Evolutionary conservation across 2,888 invertebrate species (phyloP), one percentile per base, ranked within the genome.

Genomic region (Chromoteleia sp.): DNA sequence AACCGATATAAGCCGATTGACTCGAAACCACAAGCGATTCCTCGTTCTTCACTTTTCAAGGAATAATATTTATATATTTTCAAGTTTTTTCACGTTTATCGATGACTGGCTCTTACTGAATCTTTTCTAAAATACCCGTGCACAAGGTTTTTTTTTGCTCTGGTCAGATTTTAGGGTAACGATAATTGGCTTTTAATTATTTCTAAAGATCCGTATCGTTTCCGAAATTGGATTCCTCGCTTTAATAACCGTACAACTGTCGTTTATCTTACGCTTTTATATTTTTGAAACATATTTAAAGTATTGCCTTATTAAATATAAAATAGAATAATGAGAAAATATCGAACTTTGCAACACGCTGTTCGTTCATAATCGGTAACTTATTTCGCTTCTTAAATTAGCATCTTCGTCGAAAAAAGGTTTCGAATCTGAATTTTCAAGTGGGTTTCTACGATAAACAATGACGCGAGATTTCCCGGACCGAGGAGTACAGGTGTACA

Each of bases 391-490:
- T 29, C 3, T 30, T 0, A 56, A 36, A 58, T 58, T 58, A 61
- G 63, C 48, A 48, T 48, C 12, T 36, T 43, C 48, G 45, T 1
- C 4, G 25, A n/a, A 21, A 45, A 61, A 43, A 41, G 39, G 3
- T 14, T 41, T 10, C 41, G 2, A 33, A 61, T 43, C 15, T 41
- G 29, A 61, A 61, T 50, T 21, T 39, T 33, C 61, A 68, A 48
- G 70, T 70, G 61, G 71, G 30, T 17, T 54, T 56, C 43, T 25
- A 73, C 58, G 45, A 17, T 71, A 68, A 82, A 82, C 76, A 82
- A 67, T 82, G 83, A 73, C 65, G 21, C n/a, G 25, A 45, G 48
- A 65, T 71, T 81, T 77, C 83, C 76, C 29, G 19, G 30, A 17
- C 19, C 45, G 30, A 43, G 36, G 14, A 17, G 65, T 45, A 71